Percentiles rank a stretch among this genome's conserved stretches.
Evolutionary conservation across 2,113 vertebrate species (phyloP).

Genomic region (Xiphias gladius): DNA sequence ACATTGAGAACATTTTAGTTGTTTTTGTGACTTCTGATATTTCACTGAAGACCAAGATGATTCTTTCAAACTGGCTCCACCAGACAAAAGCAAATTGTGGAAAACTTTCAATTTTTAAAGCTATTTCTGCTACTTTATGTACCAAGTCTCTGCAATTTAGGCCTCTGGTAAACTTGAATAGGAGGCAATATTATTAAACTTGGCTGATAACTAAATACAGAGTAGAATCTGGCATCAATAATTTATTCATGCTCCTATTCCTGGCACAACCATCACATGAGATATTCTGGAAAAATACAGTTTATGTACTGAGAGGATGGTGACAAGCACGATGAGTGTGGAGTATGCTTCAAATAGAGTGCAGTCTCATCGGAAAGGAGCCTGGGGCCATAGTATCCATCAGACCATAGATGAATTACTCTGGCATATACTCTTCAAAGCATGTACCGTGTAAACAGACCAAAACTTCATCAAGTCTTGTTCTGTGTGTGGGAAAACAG

Average conservation of each 20-base stretch:
- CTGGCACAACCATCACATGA: constrained; percentile 54
- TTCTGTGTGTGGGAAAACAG: constrained; percentile 7
- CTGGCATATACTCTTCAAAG: constrained; percentile 46
- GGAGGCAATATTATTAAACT: constrained; percentile 36
- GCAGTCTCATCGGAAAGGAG: constrained; percentile 58
- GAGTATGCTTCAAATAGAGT: constrained; percentile 67
- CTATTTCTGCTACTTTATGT: constrained; percentile 33
- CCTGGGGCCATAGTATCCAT: constrained; percentile 55
- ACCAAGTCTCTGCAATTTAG: constrained; percentile 14
- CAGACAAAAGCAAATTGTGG: constrained; percentile 13
- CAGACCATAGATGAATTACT: constrained; percentile 57
- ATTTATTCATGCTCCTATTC: constrained; percentile 58
- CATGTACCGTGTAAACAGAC: constrained; percentile 48
- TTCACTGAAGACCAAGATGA: background rate
- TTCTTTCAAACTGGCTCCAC: constrained; percentile 4
- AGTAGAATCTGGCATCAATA: constrained; percentile 42
- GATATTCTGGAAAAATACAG: constrained; percentile 46
- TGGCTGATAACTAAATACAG: constrained; percentile 42
- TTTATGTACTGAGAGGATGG: constrained; percentile 46
- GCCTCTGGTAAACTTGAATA: constrained; percentile 24
- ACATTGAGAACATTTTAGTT: background rate
- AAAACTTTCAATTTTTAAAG: constrained; percentile 12
- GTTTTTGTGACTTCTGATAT: background rate
- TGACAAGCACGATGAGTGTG: constrained; percentile 57
- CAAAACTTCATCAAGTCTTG: constrained; percentile 30